Base-by-base conservation (phyloP, 2,113 vertebrate genomes). In the Aphelocoma coerulescens region DNA sequence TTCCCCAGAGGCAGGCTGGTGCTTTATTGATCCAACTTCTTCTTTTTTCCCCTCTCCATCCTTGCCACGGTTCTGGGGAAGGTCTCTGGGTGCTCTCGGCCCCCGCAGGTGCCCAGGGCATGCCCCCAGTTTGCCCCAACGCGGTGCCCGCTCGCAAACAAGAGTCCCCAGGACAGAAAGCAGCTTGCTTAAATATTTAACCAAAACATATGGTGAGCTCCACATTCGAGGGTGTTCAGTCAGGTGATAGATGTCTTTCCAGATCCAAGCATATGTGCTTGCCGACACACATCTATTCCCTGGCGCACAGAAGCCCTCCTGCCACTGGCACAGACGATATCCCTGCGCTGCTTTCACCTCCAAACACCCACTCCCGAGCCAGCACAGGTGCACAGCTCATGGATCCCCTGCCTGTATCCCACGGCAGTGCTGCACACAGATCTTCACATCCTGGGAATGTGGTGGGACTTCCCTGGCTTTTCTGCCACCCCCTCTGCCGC, bases 161-260 rank as follows among this genome's bases (percentile, higher is more conserved):
- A 6, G 81, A 63, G 67, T 66, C 59, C 68, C 51, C 2, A 4
- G 82, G 88, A 82, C 74, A 63, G 88, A 77, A 83, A 94, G 79
- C 91, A 82, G 93, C 74, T 91, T 89, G 80, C 92, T 95, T 94
- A 94, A 96, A 92, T 95, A 96, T 96, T 96, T 91, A 96, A 95
- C 67, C 61, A 67, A 95, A 85, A 59, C 94, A 96, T 82, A 89
- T 91, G 95, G 95, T 3, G 30, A 3, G 43, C 57, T 54, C 7
- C 93, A 35, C 14, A 17, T 91, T 71, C 0, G 19, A 89, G 85
- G 89, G 81, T 55, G 94, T 69, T 92, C 87, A 95, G 89, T 49
- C 91, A 95, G 95, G 96, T 95, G 96, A 94, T 94, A 68, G 57
- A 94, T 72, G 87, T 75, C 95, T 92, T 75, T 66, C 85, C 0